Evolutionary conservation across 2,113 vertebrate genomes (phyloP), one percentile per base, ranked within the genome.

Genomic region (Triplophysa rosa): DNA sequence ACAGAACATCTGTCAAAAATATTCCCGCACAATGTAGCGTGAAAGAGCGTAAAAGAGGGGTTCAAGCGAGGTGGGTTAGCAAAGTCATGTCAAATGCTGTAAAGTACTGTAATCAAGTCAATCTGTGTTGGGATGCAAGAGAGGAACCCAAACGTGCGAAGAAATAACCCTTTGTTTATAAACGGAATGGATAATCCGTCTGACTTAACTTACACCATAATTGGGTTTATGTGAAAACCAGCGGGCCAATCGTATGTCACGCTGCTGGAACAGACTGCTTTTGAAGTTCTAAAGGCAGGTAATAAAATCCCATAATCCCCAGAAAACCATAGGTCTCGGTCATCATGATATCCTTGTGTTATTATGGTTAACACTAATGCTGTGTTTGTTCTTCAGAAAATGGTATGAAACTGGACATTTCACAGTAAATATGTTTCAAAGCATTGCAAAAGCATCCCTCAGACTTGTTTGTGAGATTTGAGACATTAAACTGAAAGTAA

Each of bases 1-100:
- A 54, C 49, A 54, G 72, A 87, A 87, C 86, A 89, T 87, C 85
- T 89, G 87, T 89, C 83, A 69, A 74, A 85, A 68, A 86, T 86
- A 86, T 87, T 82, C 80, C 79, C 76, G 76, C 23, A 58, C 82
- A 82, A 85, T 87, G 85, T 86, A 77, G 70, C 82, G 70, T 88
- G 70, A 84, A 87, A 80, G 67, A 85, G 84, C 42, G 54, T 59
- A 45, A 77, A 67, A 59, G 58, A 75, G 70, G 65, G 70, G 56
- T 14, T 40, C 52, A 64, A 54, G 14, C n/a, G 59, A 73, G 64
- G 64, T 61, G 62, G 66, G 61, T 78, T 58, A 16, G 45, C 19
- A 69, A 76, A 86, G 84, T 86, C 76, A 80, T 75, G 77, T 87
- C 84, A 84, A 82, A 78, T 24, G 56, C 49, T 56, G 62, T 84